Evolutionary conservation across 1,140 invertebrate genomes (phyloP).

Genomic region (Tribolium castaneum): DNA sequence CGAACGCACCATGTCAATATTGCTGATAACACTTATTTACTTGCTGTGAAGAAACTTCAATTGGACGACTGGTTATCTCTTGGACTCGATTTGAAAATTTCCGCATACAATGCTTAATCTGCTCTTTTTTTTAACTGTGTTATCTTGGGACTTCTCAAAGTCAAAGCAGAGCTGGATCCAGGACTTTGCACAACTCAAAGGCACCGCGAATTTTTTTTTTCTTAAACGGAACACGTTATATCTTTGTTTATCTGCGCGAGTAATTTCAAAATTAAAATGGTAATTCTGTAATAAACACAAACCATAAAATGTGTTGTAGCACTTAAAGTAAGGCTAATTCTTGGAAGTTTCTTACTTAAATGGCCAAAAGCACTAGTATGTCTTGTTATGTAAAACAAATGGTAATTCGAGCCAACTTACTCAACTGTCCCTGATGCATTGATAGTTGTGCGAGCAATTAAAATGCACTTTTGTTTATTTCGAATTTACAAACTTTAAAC

Average conservation of each 20-base stretch:
- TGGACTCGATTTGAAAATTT: constrained; percentile 10
- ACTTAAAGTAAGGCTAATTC: background rate
- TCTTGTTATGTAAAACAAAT: background rate
- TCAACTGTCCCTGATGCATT: background rate
- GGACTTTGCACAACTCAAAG: background rate
- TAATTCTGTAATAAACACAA: background rate
- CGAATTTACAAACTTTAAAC: too few relatives aligned
- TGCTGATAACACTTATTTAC: constrained; percentile 19
- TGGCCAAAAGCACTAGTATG: background rate
- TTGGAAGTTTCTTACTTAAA: background rate
- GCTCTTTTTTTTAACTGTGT: background rate
- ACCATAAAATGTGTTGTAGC: background rate
- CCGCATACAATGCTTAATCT: background rate
- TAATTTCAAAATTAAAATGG: background rate
- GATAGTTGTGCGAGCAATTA: too few relatives aligned
- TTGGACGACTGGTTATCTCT: constrained; percentile 5
- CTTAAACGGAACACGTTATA: background rate
- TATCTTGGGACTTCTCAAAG: background rate
- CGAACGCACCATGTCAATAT: constrained; percentile 2
- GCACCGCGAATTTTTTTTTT: background rate
- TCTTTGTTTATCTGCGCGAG: background rate
- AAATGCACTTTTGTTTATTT: too few relatives aligned
- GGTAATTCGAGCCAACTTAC: background rate
- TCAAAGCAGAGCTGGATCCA: background rate
- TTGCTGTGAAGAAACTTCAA: background rate